Evolutionary conservation across 2,888 invertebrate species (phyloP).

Genomic region (Trypoxylon attenuatum): DNA sequence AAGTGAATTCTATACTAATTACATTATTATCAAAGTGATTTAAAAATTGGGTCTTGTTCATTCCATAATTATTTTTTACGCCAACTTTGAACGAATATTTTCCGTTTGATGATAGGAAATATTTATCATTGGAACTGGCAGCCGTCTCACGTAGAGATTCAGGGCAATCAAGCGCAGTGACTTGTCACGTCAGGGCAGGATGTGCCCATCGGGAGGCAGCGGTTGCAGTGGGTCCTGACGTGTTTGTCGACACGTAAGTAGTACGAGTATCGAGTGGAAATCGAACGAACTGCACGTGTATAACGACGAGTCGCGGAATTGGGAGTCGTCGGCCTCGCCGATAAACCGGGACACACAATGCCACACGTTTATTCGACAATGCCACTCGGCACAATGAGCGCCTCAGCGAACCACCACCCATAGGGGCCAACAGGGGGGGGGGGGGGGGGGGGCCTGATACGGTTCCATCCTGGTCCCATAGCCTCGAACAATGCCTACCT

Average conservation of each 20-base stretch:
- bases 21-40: too few relatives aligned
- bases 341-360: constrained; percentile 62
- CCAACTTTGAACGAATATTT: too few relatives aligned
- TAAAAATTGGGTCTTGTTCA: too few relatives aligned
- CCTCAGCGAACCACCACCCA: neutral
- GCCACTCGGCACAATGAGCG: constrained; percentile 65
- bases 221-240: neutral
- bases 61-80: too few relatives aligned
- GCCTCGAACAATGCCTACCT: too few relatives aligned
- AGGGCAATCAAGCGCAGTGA: too few relatives aligned
- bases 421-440: neutral
- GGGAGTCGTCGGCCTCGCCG: constrained; percentile 49
- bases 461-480: constrained; percentile 28
- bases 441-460: constrained; percentile 32
- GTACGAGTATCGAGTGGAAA: constrained; percentile 29
- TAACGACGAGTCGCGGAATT: constrained; percentile 56
- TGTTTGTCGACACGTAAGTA: constrained; percentile 19
- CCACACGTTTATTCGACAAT: constrained; percentile 66
- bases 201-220: neutral
- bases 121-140: too few relatives aligned
- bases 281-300: constrained; percentile 24
- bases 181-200: neutral
- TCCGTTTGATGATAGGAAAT: too few relatives aligned
- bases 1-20: too few relatives aligned
- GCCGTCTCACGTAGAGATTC: too few relatives aligned